Base-by-base conservation (phyloP, 2,888 invertebrate species). In the Apocheima hispidaria region DNA sequence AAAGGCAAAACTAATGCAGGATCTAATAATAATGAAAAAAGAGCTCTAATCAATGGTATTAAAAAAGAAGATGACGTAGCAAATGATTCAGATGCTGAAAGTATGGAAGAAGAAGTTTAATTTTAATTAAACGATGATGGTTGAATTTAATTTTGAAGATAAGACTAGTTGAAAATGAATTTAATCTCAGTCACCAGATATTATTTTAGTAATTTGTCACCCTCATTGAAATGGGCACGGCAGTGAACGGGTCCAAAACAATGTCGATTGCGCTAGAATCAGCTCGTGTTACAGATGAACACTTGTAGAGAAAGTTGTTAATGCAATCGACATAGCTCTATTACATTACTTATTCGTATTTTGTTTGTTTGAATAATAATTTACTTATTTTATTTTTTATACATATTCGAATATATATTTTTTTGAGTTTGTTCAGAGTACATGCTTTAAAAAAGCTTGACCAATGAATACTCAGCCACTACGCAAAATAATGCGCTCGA, bases 71-170 rank as follows among this genome's bases (percentile, higher is more conserved):
- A 51, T 16, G 43, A 21, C 30, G 16, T 10, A 5, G 26, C 20
- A 9, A 36, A 46, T 40, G 50, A 18, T 16, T 55, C 44, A 1
- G 50, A 55, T 7, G 12, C 21, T 5, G 60, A 55, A 23, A 44
- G 38, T 33, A 6, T 38, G 14, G 54, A 50, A n/a, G 60, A 60
- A 6, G 60, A 60, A 40, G 50, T 60, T 21, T 60, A 41, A 58
- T 18, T 3, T 6, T 35, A 38, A 33, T 10, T 4, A 5, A 20
- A 41, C 7, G 16, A 16, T 1, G 4, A 21, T 28, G n/a, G 12
- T 48, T 16, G 10, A n/a, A 36, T 35, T 35, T 35, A 54, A 54
- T 44, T 54, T 54, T 7, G 9, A 41, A n/a, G 18, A 28, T 40
- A 38, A 16, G 38, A 30, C 40, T 40, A 30, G 18, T 46, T 18